These are phyloP conservation scores for Sipha maydis DNA, from an alignment of 2,888 invertebrate species.

Conservation along the genomic window DNA sequence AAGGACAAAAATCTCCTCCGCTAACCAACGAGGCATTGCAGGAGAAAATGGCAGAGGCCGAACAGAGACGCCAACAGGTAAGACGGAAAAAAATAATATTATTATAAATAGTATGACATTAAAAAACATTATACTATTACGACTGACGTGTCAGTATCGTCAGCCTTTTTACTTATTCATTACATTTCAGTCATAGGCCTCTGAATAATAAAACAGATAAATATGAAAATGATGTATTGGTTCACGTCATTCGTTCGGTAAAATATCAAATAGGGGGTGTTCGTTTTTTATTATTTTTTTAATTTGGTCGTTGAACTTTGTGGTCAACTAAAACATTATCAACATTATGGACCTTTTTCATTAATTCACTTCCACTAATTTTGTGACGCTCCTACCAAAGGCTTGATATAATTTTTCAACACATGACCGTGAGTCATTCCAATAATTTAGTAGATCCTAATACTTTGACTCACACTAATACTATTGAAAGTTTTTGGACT, in stretches of 20 bases:
- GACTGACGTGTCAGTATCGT: not conserved
- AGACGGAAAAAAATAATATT: slow-evolving; percentile 29
- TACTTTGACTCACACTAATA: no score
- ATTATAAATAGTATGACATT: not conserved
- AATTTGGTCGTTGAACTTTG: not conserved
- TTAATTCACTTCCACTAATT: no score
- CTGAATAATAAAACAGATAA: not conserved
- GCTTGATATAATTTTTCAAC: no score
- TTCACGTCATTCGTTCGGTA: not conserved
- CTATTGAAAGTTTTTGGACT: no score
- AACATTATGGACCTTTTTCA: no score
- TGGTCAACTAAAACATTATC: not conserved
- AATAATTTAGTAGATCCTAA: no score
- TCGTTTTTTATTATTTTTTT: not conserved
- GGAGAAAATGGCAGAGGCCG: slow-evolving; percentile 79
- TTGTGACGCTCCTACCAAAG: no score
- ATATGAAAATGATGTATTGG: not conserved
- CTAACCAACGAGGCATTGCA: slow-evolving; percentile 73
- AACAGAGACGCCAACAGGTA: slow-evolving; percentile 74
- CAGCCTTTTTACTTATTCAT: not conserved
- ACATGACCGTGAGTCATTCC: no score
- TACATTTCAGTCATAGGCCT: not conserved
- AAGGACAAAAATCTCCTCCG: slow-evolving; percentile 74
- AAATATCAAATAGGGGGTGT: not conserved
- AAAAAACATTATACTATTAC: not conserved